Percentiles rank a stretch among this genome's conserved stretches.
Evolutionary conservation across 2,888 invertebrate genomes (phyloP).

Genomic region (Amiota minor): DNA sequence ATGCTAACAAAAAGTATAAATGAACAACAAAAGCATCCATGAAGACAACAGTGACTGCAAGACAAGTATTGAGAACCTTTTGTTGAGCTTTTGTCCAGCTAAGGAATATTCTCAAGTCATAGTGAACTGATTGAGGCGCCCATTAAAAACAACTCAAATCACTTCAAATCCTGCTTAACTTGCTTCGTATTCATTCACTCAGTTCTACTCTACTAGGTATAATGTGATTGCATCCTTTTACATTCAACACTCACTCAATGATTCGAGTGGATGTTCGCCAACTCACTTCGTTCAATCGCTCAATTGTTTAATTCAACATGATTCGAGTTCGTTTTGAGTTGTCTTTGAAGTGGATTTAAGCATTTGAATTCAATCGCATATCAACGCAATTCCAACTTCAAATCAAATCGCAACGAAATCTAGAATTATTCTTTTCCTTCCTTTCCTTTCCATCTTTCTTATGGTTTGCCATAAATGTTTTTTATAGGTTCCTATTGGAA

Average conservation of each 20-base stretch:
- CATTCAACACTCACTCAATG: neutral
- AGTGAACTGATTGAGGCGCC: neutral
- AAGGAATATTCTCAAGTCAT: neutral
- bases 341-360: constrained; percentile 22
- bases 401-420: constrained; percentile 10
- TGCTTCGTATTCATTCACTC: neutral
- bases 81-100: neutral
- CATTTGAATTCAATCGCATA: constrained; percentile 28
- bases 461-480: constrained; percentile 7
- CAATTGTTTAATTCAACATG: constrained; percentile 1
- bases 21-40: neutral
- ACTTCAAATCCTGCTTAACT: constrained; percentile 1
- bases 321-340: constrained; percentile 12
- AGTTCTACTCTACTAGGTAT: no score
- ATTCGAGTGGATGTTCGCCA: constrained; percentile 1
- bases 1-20: constrained; percentile 45
- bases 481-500: constrained; percentile 16
- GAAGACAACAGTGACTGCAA: neutral
- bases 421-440: constrained; percentile 18
- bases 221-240: neutral
- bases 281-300: neutral
- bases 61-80: neutral
- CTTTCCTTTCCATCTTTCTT: neutral
- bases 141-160: neutral
- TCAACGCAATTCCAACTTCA: constrained; percentile 14